These are phyloP conservation scores for Linurgus olivaceus DNA, from an alignment of 2,797 vertebrate species.

Conservation along the genomic window DNA sequence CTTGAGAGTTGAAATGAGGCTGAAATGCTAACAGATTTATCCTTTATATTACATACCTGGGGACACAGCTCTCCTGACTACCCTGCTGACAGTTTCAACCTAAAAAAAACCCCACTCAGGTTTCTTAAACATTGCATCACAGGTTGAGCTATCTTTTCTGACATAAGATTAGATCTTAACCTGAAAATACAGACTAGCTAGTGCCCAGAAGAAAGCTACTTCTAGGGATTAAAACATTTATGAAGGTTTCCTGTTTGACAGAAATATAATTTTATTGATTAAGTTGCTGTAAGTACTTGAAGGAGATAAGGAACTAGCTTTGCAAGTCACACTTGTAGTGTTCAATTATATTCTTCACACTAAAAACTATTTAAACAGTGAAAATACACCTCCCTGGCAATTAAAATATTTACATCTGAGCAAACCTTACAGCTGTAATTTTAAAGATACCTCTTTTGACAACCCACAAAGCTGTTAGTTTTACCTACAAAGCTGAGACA, in stretches of 20 bases:
- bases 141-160: background rate
- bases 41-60: background rate
- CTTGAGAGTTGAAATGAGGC: background rate
- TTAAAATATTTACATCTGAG: background rate
- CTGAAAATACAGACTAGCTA: background rate
- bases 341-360: background rate
- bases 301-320: background rate
- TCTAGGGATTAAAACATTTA: background rate
- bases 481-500: background rate
- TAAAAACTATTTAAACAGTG: background rate
- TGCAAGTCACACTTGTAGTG: background rate
- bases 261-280: background rate
- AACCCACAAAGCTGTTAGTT: background rate
- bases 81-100: background rate
- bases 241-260: background rate
- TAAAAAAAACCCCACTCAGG: background rate
- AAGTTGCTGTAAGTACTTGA: background rate
- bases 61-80: background rate
- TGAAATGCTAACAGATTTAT: background rate
- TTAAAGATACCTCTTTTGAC: background rate
- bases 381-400: background rate
- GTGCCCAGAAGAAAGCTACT: background rate
- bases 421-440: background rate
- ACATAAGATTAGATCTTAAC: background rate
- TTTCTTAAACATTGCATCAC: background rate